Conservation (phyloP, 2,888 invertebrate genomes). For the Xiphydria camelus region DNA sequence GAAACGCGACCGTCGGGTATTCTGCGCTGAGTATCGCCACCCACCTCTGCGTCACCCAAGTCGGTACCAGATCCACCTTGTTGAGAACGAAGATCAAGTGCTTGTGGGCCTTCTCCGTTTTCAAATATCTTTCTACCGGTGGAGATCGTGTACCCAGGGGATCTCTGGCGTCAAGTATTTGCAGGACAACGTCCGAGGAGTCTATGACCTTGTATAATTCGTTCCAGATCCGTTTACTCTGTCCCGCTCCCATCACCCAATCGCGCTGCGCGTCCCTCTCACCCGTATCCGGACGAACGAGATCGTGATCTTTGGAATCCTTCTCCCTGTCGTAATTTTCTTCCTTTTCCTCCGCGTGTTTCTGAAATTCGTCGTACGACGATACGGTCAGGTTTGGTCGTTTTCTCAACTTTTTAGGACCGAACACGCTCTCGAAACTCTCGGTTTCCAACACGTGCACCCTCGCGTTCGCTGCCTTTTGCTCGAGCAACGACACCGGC, state of each 20-base stretch:
- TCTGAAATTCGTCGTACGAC: conserved; percentile 78
- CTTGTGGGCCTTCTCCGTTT: conserved; percentile 94
- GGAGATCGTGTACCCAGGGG: conserved; percentile 94
- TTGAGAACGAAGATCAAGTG: conserved; percentile 96
- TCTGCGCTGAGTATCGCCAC: conserved; percentile 91
- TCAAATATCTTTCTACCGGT: conserved; percentile 85
- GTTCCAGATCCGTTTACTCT: conserved; percentile 98
- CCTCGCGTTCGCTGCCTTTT: conserved; percentile 84
- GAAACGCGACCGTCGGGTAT: conserved; percentile 97
- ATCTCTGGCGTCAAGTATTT: conserved; percentile 96
- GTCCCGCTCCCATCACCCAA: conserved; percentile 94
- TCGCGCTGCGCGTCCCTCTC: conserved; percentile 82
- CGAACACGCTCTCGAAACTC: conserved; percentile 92
- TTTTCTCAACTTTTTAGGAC: conserved; percentile 91
- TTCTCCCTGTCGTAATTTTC: conserved; percentile 80
- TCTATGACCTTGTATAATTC: conserved; percentile 99
- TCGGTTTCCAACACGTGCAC: conserved; percentile 96
- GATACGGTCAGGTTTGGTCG: conserved; percentile 77
- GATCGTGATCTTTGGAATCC: conserved; percentile 73
- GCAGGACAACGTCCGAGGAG: conserved; percentile 95
- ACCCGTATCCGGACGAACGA: conserved; percentile 80
- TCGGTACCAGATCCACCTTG: conserved; percentile 95
- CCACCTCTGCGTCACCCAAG: conserved; percentile 98
- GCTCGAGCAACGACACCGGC: conserved; percentile 92
- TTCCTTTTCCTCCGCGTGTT: conserved; percentile 70